These are phyloP conservation scores for Celastrina argiolus DNA, from an alignment of 2,888 invertebrate species.

Conservation along the genomic window DNA sequence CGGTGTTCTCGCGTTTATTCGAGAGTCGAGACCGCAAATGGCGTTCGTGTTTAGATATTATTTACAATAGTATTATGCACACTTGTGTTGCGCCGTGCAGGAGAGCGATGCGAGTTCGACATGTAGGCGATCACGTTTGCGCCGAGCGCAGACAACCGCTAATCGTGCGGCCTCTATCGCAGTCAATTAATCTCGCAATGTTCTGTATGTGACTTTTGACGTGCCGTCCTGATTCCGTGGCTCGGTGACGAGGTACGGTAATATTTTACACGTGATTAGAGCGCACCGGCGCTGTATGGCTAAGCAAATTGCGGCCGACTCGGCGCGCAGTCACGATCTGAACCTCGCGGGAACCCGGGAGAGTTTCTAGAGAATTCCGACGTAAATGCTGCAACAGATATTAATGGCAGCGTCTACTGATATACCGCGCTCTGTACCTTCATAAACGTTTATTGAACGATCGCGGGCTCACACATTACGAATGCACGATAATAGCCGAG, in stretches of 20 bases:
- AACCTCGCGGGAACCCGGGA: slow-evolving; percentile 72
- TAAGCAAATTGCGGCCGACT: slow-evolving; percentile 76
- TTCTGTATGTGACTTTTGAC: slow-evolving; percentile 60
- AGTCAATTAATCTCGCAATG: slow-evolving; percentile 60
- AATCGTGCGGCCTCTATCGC: slow-evolving; percentile 58
- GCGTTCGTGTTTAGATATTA: slow-evolving; percentile 9
- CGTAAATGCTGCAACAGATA: slow-evolving; percentile 69
- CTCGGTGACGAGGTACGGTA: slow-evolving; percentile 63
- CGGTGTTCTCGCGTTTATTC: neutral
- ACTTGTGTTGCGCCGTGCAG: slow-evolving; percentile 35
- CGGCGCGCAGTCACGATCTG: slow-evolving; percentile 75
- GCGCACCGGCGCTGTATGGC: slow-evolving; percentile 69
- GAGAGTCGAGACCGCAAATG: neutral
- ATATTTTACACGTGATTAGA: slow-evolving; percentile 78
- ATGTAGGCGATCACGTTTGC: slow-evolving; percentile 33
- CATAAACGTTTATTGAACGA: slow-evolving; percentile 19
- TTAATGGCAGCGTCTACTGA: slow-evolving; percentile 61
- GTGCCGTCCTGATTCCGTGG: slow-evolving; percentile 61
- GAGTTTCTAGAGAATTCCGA: slow-evolving; percentile 73
- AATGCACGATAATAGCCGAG: slow-evolving; percentile 19
- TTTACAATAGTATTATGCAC: slow-evolving; percentile 16
- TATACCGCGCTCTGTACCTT: slow-evolving; percentile 35
- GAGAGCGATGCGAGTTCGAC: slow-evolving; percentile 20
- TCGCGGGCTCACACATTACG: slow-evolving; percentile 5
- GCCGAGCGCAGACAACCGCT: slow-evolving; percentile 44